Evolutionary conservation across 2,113 vertebrate genomes (phyloP), one percentile per base, ranked within the genome.

Genomic region (Ceratotherium simum): DNA sequence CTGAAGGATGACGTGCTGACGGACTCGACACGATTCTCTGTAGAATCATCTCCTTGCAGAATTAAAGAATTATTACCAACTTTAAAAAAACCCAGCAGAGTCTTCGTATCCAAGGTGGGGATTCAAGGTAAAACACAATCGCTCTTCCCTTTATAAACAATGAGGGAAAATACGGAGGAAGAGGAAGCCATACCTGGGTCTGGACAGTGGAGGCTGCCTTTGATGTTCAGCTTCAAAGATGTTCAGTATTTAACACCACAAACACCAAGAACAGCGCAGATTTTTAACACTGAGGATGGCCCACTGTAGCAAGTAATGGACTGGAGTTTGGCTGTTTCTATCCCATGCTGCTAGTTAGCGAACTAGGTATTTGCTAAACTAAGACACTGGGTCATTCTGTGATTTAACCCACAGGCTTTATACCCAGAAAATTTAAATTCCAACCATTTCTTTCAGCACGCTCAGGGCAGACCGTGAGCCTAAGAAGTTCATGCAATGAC

Each of bases 111-210:
- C 62, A 16, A 46, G 51, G 51, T 1, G 54, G 56, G n/a, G 4
- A 8, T 17, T 64, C 64, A 6, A 36, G 20, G 64, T 39, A 10
- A 46, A 46, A 33, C 14, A 36, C 7, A 39, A 6, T 12, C 80
- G 27, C 36, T 18, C 25, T 16, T 58, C 58, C 29, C 13, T 21
- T 31, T 16, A 23, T 14, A 25, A 58, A 10, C 25, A 54, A 23
- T 0, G 39, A 81, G 67, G 84, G n/a, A 4, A 0, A 18, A 13
- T 3, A 0, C 0, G 33, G 1, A 29, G 65, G 46, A 6, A 9
- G 54, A 33, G 54, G 69, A 21, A 46, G 8, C 25, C 5, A 11
- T 3, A 42, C 18, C 20, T 1, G 36, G 29, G 21, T 13, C 39
- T 46, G 85, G 14, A 31, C 54, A 9, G 17, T 33, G 85, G 27